Evolutionary conservation across 2,113 vertebrate species (phyloP).

Genomic region (Etheostoma cragini): DNA sequence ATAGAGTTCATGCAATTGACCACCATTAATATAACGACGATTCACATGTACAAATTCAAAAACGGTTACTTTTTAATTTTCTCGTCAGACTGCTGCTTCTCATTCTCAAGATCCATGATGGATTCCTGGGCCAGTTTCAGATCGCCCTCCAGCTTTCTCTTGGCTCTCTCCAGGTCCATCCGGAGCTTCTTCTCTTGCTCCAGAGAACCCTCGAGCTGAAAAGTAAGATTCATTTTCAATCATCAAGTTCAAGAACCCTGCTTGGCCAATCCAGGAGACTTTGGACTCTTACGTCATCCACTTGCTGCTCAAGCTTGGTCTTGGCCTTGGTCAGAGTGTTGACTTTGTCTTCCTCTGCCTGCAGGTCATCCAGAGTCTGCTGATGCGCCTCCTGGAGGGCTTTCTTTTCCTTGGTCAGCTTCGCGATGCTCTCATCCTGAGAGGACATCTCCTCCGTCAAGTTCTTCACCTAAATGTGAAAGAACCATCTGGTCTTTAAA

Average conservation of each 20-base stretch:
- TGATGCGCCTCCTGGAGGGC: slow-evolving; percentile 88
- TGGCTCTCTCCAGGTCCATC: slow-evolving; percentile 88
- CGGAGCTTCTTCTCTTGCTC: slow-evolving; percentile 91
- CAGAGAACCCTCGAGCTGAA: slow-evolving; percentile 88
- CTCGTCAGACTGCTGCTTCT: slow-evolving; percentile 78
- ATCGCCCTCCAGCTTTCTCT: slow-evolving; percentile 82
- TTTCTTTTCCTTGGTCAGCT: slow-evolving; percentile 90
- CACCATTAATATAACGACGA: no score
- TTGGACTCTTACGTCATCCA: slow-evolving; percentile 84
- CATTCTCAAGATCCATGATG: slow-evolving; percentile 83
- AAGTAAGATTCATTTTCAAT: no score
- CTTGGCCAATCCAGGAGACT: no score
- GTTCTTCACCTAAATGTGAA: slow-evolving; percentile 83
- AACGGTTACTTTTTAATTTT: no score
- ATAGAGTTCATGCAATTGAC: no score
- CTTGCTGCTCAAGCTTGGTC: slow-evolving; percentile 84
- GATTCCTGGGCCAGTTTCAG: slow-evolving; percentile 82
- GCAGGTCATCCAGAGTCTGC: slow-evolving; percentile 89
- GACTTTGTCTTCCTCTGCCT: slow-evolving; percentile 90
- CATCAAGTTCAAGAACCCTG: no score
- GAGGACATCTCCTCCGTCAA: slow-evolving; percentile 82
- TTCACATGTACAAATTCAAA: no score
- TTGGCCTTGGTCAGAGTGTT: slow-evolving; percentile 84
- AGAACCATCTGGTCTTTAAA: no score
- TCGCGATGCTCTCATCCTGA: slow-evolving; percentile 85